These are phyloP conservation scores for Athalia cordata DNA, from an alignment of 2,888 invertebrate species.

Conservation along the genomic window DNA sequence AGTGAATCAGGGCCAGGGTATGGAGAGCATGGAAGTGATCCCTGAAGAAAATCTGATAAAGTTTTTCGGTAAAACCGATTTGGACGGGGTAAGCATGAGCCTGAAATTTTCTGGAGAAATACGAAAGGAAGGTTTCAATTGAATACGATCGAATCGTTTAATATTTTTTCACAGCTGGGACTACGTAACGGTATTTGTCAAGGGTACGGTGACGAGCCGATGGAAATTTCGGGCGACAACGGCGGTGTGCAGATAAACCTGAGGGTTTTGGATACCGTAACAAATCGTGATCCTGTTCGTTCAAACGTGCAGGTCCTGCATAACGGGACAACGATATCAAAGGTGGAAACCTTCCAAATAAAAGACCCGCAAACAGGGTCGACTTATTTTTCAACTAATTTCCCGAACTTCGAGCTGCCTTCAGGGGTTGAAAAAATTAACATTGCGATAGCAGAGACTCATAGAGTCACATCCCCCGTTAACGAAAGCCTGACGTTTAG, in stretches of 20 bases:
- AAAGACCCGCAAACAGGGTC: constrained; percentile 80
- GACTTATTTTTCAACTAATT: constrained; percentile 84
- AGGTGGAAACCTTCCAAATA: constrained; percentile 82
- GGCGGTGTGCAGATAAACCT: constrained; percentile 69
- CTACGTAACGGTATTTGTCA: constrained; percentile 69
- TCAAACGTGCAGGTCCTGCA: constrained; percentile 75
- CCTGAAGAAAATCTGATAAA: constrained; percentile 84
- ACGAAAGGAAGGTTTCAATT: constrained; percentile 62
- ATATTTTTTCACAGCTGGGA: constrained; percentile 61
- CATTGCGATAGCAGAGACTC: constrained; percentile 82
- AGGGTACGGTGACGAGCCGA: constrained; percentile 72
- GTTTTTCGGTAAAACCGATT: constrained; percentile 85
- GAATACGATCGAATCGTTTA: constrained; percentile 23
- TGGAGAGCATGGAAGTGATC: constrained; percentile 90
- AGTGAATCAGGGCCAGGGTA: constrained; percentile 87
- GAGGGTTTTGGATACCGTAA: constrained; percentile 54
- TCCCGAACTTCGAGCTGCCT: constrained; percentile 83
- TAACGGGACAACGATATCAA: constrained; percentile 82
- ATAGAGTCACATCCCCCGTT: constrained; percentile 84
- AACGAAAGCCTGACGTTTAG: constrained; percentile 80
- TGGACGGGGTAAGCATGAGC: constrained; percentile 78
- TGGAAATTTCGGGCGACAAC: constrained; percentile 70
- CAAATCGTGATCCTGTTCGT: constrained; percentile 54
- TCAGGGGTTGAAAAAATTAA: constrained; percentile 80
- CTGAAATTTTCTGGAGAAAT: constrained; percentile 78